Percentiles rank a stretch among this genome's conserved stretches.
These are phyloP conservation scores for Dicentrarchus labrax DNA, from an alignment of 2,113 vertebrate genomes.

Conservation along the genomic window DNA sequence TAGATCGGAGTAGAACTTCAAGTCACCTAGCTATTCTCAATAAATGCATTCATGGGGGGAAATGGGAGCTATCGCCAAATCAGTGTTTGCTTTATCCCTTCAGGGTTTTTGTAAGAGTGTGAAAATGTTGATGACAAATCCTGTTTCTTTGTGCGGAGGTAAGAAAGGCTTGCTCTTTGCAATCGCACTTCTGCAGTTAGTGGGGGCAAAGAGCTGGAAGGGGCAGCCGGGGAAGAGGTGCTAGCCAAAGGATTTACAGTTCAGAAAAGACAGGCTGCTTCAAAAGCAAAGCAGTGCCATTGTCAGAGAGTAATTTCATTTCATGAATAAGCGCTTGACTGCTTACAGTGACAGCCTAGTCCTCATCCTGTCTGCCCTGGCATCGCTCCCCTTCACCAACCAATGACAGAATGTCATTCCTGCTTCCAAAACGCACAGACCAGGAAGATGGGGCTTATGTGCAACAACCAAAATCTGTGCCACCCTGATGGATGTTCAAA, in stretches of 20 bases:
- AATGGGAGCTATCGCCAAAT: slow-evolving; percentile 70
- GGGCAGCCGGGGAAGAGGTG: slow-evolving; percentile 44
- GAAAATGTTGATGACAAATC: slow-evolving; percentile 77
- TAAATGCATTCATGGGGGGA: slow-evolving; percentile 44
- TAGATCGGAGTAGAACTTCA: slow-evolving; percentile 37
- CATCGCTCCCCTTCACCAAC: slow-evolving; percentile 58
- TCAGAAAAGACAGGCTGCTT: slow-evolving; percentile 79
- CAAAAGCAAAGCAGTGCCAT: slow-evolving; percentile 80
- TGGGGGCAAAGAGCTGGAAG: slow-evolving; percentile 52
- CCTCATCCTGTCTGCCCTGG: slow-evolving; percentile 74
- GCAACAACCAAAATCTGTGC: slow-evolving; percentile 61
- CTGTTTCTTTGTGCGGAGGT: slow-evolving; percentile 73
- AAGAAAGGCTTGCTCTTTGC: slow-evolving; percentile 65
- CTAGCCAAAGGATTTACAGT: slow-evolving; percentile 79
- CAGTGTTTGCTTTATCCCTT: slow-evolving; percentile 71
- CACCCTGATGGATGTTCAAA: slow-evolving; percentile 59
- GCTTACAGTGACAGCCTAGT: slow-evolving; percentile 80
- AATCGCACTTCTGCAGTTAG: slow-evolving; percentile 60
- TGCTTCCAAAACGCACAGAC: slow-evolving; percentile 66
- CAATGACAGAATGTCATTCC: slow-evolving; percentile 73
- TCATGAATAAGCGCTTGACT: slow-evolving; percentile 84
- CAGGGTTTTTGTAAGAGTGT: slow-evolving; percentile 49
- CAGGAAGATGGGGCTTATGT: slow-evolving; percentile 65
- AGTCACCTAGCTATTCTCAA: slow-evolving; percentile 32
- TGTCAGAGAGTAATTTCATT: slow-evolving; percentile 86